Conservation (phyloP, 2,888 invertebrate species). For the Euzophera pinguis region DNA sequence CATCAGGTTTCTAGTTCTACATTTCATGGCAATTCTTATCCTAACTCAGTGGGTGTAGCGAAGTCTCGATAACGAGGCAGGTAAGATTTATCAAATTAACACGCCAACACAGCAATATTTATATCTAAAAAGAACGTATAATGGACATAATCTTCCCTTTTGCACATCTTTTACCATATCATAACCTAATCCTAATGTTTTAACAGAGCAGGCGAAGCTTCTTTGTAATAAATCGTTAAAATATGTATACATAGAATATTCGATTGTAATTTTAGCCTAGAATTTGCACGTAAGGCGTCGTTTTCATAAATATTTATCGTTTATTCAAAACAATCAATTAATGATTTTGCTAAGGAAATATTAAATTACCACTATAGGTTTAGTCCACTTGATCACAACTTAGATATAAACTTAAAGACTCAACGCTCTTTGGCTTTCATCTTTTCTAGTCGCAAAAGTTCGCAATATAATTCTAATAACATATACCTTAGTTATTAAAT, state of each 20-base stretch:
- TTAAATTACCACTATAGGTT: neutral
- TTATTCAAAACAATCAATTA: constrained; percentile 6
- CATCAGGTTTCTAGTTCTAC: neutral
- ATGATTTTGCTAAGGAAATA: neutral
- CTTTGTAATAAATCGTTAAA: too few species aligned
- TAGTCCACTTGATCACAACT: too few species aligned
- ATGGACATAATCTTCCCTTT: too few species aligned
- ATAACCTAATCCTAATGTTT: too few species aligned
- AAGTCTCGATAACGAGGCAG: neutral
- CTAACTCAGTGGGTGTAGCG: neutral
- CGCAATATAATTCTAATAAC: too few species aligned
- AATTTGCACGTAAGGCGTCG: neutral
- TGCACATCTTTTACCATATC: too few species aligned
- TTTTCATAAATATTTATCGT: constrained; percentile 7
- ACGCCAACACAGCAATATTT: neutral
- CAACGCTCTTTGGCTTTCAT: too few species aligned
- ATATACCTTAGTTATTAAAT: too few species aligned
- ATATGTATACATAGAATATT: neutral
- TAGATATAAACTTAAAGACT: too few species aligned
- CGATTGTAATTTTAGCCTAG: neutral
- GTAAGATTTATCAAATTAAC: neutral
- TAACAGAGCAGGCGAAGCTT: too few species aligned
- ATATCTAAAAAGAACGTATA: neutral
- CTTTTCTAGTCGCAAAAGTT: too few species aligned
- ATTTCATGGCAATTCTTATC: neutral